A percentile compares a stretch with the other conserved stretches of the same genome.
Conservation (phyloP, 1,140 invertebrate genomes). For the Halesus radiatus region DNA sequence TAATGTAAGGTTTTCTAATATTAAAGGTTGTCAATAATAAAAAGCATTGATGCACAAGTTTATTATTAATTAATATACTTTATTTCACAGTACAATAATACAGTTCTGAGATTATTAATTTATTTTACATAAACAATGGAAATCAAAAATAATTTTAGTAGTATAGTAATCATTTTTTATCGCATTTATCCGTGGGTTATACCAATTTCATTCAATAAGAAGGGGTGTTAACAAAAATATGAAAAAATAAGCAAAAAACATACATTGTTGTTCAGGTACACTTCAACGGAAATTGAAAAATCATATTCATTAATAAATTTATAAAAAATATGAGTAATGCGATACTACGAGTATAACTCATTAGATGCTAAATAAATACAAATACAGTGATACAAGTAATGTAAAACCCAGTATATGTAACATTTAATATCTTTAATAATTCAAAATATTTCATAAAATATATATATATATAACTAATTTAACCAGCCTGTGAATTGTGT, state of each 20-base stretch:
- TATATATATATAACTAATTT: too few species aligned
- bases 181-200: background rate
- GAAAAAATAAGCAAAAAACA: background rate
- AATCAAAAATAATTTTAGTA: background rate
- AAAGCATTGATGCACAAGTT: constrained; percentile 31
- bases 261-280: background rate
- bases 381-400: too few species aligned
- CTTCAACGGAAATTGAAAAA: background rate
- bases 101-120: constrained; percentile 25
- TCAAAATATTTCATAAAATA: too few species aligned
- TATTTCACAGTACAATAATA: constrained; percentile 34
- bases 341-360: too few species aligned
- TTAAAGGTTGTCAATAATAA: constrained; percentile 6
- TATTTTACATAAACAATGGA: background rate
- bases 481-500: too few species aligned
- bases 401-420: too few species aligned
- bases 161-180: background rate
- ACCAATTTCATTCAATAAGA: background rate
- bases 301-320: too few species aligned
- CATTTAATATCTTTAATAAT: too few species aligned
- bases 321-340: too few species aligned
- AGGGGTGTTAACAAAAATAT: background rate
- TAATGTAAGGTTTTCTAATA: background rate
- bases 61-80: constrained; percentile 29
- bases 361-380: too few species aligned